These are phyloP conservation scores for Premnoplex brunnescens DNA, from an alignment of 2,797 vertebrate genomes.

Conservation along the genomic window DNA sequence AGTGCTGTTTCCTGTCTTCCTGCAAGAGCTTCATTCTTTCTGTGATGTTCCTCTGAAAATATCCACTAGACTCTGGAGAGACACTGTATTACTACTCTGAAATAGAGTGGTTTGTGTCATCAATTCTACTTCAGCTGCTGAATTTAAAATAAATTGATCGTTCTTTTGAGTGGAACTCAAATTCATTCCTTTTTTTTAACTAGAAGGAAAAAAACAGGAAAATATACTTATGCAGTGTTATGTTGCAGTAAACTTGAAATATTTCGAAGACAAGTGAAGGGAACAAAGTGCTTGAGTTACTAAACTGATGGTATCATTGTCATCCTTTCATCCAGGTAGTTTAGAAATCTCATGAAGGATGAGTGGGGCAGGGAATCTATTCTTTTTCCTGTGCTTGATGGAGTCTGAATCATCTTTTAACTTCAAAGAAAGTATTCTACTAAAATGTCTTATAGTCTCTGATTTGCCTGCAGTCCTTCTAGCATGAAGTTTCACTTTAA, in stretches of 20 bases:
- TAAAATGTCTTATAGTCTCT: not conserved
- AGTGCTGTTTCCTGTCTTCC: not conserved
- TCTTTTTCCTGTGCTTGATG: not conserved
- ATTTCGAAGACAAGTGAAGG: not conserved
- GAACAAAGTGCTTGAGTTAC: not conserved
- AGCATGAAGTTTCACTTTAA: not conserved
- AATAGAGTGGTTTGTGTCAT: not conserved
- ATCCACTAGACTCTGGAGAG: not conserved
- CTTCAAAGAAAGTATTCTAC: not conserved
- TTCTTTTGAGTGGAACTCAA: not conserved
- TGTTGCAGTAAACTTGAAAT: conserved; percentile 4
- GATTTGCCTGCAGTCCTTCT: not conserved
- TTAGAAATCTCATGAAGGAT: not conserved
- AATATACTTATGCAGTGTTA: not conserved
- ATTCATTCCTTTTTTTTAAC: not conserved
- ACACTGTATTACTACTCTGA: not conserved
- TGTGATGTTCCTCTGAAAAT: conserved; percentile 5
- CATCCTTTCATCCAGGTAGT: not conserved
- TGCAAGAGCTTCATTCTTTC: not conserved
- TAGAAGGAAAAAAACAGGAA: not conserved
- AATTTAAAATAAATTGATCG: not conserved
- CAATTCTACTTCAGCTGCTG: not conserved
- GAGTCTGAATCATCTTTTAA: not conserved
- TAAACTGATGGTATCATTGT: not conserved
- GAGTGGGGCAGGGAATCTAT: not conserved